Percentiles rank a stretch among this genome's conserved stretches.
phyloP scores from a whole-genome alignment of 1,140 invertebrate species.

The Delia radicum region DNA sequence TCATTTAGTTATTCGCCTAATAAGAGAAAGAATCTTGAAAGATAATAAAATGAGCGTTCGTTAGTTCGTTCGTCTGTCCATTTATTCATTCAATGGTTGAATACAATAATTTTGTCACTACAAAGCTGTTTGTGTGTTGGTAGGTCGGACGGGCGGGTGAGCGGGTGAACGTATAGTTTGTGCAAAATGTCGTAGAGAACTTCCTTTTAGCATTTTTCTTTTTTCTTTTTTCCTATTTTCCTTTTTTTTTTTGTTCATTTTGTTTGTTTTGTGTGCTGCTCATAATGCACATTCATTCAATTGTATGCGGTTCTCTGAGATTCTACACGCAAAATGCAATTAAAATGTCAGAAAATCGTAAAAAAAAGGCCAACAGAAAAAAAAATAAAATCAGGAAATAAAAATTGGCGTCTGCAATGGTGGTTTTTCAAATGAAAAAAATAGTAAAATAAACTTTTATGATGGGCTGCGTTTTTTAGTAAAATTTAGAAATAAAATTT shows the following conservation, averaged over 20 bases:
- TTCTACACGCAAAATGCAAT: constrained; percentile 24
- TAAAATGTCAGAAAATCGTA: constrained; percentile 27
- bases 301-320: neutral
- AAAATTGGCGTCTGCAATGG: neutral
- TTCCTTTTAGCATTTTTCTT: constrained; percentile 19
- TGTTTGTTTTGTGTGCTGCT: neutral
- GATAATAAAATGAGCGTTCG: neutral
- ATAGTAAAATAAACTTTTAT: neutral
- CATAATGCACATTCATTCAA: constrained; percentile 3
- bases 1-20: constrained; percentile 10
- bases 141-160: too few relatives aligned
- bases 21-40: neutral
- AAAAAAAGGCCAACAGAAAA: neutral
- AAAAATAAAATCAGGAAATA: neutral
- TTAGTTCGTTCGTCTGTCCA: neutral
- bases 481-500: neutral
- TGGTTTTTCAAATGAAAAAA: neutral
- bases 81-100: neutral
- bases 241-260: neutral
- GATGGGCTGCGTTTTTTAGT: neutral
- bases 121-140: neutral
- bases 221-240: neutral
- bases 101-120: neutral
- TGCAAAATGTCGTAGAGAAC: neutral
- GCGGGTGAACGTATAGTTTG: neutral